These are phyloP conservation scores for Mormyrus proboscirostris DNA, from an alignment of 2,797 vertebrate species.

Conservation along the genomic window DNA sequence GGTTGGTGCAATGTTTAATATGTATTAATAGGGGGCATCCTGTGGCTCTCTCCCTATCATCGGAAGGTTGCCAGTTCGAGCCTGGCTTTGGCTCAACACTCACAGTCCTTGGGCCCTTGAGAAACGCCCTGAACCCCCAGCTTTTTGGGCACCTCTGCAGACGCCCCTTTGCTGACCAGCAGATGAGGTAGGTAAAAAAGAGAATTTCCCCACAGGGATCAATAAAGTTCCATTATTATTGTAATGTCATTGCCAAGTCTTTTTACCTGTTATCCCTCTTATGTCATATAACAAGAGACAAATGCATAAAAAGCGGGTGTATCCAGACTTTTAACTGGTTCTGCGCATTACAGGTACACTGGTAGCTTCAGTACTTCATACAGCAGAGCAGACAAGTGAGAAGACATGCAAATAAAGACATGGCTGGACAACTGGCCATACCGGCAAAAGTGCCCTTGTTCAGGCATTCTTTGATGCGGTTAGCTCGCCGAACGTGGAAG, in stretches of 20 bases:
- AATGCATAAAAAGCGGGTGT: background rate
- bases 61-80: background rate
- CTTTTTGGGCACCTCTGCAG: background rate
- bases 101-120: background rate
- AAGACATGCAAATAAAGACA: background rate
- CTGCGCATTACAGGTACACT: background rate
- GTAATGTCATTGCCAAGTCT: background rate
- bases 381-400: background rate
- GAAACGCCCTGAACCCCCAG: background rate
- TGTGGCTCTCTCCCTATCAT: background rate
- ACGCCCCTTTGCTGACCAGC: background rate
- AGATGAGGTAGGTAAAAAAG: background rate
- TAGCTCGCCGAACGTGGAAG: constrained; percentile 83
- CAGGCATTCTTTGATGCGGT: constrained; percentile 85
- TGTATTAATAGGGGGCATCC: background rate
- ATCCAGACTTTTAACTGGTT: background rate
- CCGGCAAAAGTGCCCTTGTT: constrained; percentile 78
- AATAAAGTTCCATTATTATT: background rate
- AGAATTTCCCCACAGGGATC: background rate
- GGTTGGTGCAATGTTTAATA: background rate
- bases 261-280: background rate
- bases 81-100: background rate
- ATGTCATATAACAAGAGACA: background rate
- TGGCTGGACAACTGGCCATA: constrained; percentile 41
- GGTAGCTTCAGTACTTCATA: background rate